Percentiles rank a stretch among this genome's conserved stretches.
phyloP scores from a whole-genome alignment of 2,888 invertebrate species.

The Drosophila anomelani region DNA sequence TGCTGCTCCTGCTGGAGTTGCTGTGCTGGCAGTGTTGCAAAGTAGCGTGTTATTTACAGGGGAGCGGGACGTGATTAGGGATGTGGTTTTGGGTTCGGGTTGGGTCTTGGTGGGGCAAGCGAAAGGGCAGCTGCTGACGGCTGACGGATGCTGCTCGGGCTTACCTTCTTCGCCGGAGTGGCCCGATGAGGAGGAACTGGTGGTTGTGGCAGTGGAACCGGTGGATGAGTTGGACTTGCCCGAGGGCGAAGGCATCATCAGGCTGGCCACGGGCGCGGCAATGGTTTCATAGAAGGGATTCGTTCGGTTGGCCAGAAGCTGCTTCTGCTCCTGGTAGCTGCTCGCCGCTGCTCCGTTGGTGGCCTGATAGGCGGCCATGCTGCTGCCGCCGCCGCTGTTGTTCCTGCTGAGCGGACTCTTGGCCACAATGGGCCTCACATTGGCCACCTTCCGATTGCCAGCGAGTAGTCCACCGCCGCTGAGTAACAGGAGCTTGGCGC shows the following conservation, averaged over 20 bases:
- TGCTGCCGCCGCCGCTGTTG: constrained; percentile 28
- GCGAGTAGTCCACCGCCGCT: constrained; percentile 70
- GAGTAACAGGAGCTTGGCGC: constrained; percentile 72
- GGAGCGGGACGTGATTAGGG: constrained; percentile 24
- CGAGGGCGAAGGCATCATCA: constrained; percentile 81
- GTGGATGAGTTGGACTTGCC: constrained; percentile 82
- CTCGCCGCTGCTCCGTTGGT: constrained; percentile 8
- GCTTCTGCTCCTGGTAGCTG: constrained; percentile 75
- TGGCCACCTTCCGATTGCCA: constrained; percentile 81
- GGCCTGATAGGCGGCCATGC: constrained; percentile 56
- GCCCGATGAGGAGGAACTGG: constrained; percentile 73
- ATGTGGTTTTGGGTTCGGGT: constrained; percentile 11
- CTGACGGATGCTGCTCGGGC: constrained; percentile 43
- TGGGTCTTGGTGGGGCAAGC: constrained; percentile 31
- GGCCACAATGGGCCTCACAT: constrained; percentile 82
- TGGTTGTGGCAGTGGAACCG: constrained; percentile 77
- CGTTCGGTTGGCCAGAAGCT: constrained; percentile 75
- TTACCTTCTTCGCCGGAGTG: constrained; percentile 82
- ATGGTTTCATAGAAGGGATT: constrained; percentile 81
- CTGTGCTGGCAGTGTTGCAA: constrained; percentile 54
- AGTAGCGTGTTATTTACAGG: constrained; percentile 75
- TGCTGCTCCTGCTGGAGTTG: constrained; percentile 42
- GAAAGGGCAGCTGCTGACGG: constrained; percentile 36
- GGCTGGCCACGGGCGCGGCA: constrained; percentile 47
- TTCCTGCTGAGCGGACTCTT: constrained; percentile 65